Base-by-base conservation (phyloP, 1,140 invertebrate species). In the Cotesia vestalis region DNA sequence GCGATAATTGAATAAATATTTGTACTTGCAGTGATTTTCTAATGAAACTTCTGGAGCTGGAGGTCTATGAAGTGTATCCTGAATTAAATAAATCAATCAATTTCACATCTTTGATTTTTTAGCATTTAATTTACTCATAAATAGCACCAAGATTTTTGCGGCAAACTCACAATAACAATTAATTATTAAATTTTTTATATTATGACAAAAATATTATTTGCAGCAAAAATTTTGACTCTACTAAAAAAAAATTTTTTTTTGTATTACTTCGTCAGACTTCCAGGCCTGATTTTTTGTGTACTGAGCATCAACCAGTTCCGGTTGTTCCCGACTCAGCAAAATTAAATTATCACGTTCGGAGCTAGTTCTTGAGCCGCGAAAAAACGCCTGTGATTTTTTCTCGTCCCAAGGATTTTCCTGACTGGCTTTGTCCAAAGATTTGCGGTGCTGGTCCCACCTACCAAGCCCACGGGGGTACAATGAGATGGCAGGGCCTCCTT, bases 251-350 rank as follows among this genome's bases (percentile, higher is more conserved):
- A 8, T 46, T 46, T 46, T 11, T 46, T 38, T 71, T 11, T 53
- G 59, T 64, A 63, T 46, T 69, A 51, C 64, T 61, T 14, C 89
- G 76, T 95, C 91, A 38, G 96, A 98, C 85, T 96, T 98, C 97
- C 97, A 99, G 0, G 97, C 97, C 89, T 99, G 97, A 88, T 99
- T 99, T 86, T 98, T 98, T 0, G 97, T 99, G 84, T 98, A 99
- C 73, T 94, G 90, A 6, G 97, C 97, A 89, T 98, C 94, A 17
- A 96, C 92, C 53, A 98, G 81, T 2, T 95, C 88, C 12, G 95
- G 92, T 57, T 91, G 83, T 55, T 90, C 89, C 72, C 96, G 88
- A 40, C 96, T 97, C 1, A 99, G 85, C 53, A 96, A 85, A 69
- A 99, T 88, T n/a, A 99, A 86, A 60, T 94, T 90, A 87, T 99